phyloP scores from a whole-genome alignment of 2,797 vertebrate genomes.

The Lophius americanus region DNA sequence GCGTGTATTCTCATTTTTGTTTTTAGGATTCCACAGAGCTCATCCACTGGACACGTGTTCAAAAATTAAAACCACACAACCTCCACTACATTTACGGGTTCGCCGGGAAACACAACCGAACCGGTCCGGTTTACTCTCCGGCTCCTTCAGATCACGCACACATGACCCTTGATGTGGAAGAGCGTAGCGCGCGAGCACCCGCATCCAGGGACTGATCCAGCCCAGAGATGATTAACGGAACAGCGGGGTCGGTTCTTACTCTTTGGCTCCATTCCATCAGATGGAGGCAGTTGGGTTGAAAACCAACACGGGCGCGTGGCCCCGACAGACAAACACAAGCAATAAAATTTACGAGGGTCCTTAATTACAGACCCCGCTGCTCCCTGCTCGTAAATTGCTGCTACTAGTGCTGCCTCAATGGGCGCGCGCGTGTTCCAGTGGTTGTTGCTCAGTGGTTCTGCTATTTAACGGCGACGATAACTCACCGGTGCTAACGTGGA shows the following conservation, averaged over 20 bases:
- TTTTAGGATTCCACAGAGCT: background rate
- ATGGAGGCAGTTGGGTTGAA: slow-evolving; percentile 85
- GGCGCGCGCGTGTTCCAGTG: slow-evolving; percentile 72
- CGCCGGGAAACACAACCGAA: slow-evolving; percentile 31
- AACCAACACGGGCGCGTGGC: slow-evolving; percentile 93
- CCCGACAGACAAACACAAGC: slow-evolving; percentile 88
- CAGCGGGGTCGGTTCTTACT: slow-evolving; percentile 75
- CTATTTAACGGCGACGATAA: slow-evolving; percentile 78
- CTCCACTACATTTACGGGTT: slow-evolving; percentile 25
- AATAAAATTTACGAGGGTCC: slow-evolving; percentile 98
- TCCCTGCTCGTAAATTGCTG: slow-evolving; percentile 96
- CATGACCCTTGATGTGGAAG: slow-evolving; percentile 68
- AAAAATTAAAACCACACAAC: slow-evolving; percentile 3
- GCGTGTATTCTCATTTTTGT: background rate
- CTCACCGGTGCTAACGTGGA: slow-evolving; percentile 96
- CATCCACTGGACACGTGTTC: slow-evolving; percentile 45
- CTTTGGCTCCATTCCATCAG: slow-evolving; percentile 77
- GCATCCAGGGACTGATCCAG: slow-evolving; percentile 76
- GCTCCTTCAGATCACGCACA: slow-evolving; percentile 50
- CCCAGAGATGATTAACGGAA: slow-evolving; percentile 79
- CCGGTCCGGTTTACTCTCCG: slow-evolving; percentile 43
- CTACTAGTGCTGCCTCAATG: slow-evolving; percentile 87
- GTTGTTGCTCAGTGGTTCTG: slow-evolving; percentile 68
- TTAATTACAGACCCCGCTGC: slow-evolving; percentile 97
- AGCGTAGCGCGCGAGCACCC: slow-evolving; percentile 64